Conservation (phyloP, 2,113 vertebrate species). For the Toxotes chatareus region DNA sequence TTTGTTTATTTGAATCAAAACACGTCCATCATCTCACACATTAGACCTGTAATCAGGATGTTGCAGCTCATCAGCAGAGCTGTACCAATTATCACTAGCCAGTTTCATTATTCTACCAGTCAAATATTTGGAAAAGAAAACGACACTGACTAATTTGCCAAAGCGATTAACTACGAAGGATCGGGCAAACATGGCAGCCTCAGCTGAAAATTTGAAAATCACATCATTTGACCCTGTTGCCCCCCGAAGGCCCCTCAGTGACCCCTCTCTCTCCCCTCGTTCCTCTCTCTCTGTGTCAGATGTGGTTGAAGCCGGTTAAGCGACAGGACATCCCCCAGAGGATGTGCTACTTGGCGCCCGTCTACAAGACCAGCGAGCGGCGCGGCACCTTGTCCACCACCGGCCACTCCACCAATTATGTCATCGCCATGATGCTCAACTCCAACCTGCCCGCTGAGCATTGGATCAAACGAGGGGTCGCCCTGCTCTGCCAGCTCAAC, state of each 20-base stretch:
- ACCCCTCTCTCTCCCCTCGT: neutral
- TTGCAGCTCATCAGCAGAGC: neutral
- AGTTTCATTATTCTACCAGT: constrained; percentile 20
- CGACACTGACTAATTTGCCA: neutral
- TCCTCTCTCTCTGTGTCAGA: constrained; percentile 74
- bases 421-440: constrained; percentile 88
- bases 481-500: constrained; percentile 89
- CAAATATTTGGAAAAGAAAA: constrained; percentile 7
- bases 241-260: neutral
- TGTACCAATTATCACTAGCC: neutral
- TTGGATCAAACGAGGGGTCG: constrained; percentile 90
- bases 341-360: constrained; percentile 84
- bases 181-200: neutral
- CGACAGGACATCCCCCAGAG: constrained; percentile 84
- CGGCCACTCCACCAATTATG: constrained; percentile 92
- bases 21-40: neutral
- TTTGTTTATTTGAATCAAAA: neutral
- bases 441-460: constrained; percentile 84
- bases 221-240: too few relatives aligned
- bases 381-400: constrained; percentile 90
- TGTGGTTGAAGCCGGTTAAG: constrained; percentile 90
- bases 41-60: neutral
- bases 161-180: neutral
- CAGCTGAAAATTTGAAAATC: neutral
- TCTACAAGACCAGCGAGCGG: constrained; percentile 93